These are phyloP conservation scores for Danionella cerebrum DNA, from an alignment of 2,113 vertebrate genomes.

Conservation along the genomic window DNA sequence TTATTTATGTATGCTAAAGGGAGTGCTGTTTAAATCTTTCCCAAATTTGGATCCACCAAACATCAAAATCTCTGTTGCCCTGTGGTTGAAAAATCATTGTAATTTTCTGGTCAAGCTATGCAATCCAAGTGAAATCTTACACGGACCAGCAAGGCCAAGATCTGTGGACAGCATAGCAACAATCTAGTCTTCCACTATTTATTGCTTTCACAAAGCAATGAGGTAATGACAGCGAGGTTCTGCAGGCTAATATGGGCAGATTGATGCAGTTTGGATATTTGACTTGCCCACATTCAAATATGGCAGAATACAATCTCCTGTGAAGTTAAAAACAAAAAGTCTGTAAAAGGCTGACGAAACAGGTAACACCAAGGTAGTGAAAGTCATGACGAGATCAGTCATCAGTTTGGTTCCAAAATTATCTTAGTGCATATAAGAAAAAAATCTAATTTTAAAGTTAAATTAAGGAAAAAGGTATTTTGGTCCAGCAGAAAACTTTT, in stretches of 20 bases:
- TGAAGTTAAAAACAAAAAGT: background rate
- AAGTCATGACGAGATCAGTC: background rate
- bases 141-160: background rate
- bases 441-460: too few species aligned
- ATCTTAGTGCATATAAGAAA: too few species aligned
- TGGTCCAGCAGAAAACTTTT: too few species aligned
- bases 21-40: background rate
- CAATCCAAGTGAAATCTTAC: slow-evolving; percentile 1
- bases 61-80: background rate
- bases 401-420: too few species aligned
- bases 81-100: slow-evolving; percentile 8
- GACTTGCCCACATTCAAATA: slow-evolving; percentile 1
- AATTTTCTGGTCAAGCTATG: background rate
- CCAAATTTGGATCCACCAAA: background rate
- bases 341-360: too few species aligned
- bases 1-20: too few species aligned
- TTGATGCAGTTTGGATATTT: background rate
- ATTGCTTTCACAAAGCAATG: background rate
- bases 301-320: background rate
- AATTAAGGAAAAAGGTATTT: too few species aligned
- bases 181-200: background rate
- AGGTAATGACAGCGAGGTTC: slow-evolving; percentile 13
- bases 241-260: slow-evolving; percentile 18
- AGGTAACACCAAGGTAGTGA: too few species aligned
- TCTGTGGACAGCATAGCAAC: background rate